Evolutionary conservation across 1,140 invertebrate genomes (phyloP).

Genomic region (Geopemphigus sp.): DNA sequence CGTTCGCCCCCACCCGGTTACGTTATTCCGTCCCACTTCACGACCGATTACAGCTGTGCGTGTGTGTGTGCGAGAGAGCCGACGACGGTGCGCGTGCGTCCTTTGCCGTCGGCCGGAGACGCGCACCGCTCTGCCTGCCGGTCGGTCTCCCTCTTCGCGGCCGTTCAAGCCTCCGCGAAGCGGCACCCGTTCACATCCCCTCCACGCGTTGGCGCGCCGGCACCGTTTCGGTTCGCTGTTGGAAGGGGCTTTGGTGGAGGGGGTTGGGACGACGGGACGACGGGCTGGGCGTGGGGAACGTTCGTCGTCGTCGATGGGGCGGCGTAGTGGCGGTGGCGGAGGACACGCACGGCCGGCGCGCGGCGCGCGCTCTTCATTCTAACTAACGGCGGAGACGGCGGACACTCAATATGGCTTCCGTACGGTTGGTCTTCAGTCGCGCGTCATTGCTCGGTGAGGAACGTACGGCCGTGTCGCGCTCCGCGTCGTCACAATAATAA

Average conservation of each 20-base stretch:
- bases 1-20: background rate
- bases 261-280: too few species aligned
- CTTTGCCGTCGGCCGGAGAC: background rate
- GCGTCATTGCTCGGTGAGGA: constrained; percentile 14
- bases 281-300: too few species aligned
- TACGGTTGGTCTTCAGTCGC: constrained; percentile 40
- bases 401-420: constrained; percentile 47
- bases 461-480: background rate
- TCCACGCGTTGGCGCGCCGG: background rate
- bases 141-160: background rate
- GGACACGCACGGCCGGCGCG: constrained; percentile 22
- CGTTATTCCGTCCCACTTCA: constrained; percentile 47
- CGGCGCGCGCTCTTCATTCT: constrained; percentile 23
- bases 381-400: constrained; percentile 23
- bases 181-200: background rate
- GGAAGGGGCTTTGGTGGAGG: too few species aligned
- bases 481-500: too few species aligned
- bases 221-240: background rate
- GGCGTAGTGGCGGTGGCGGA: background rate
- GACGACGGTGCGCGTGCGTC: too few species aligned
- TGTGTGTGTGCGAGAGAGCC: constrained; percentile 15
- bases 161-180: too few species aligned
- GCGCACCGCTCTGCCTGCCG: background rate
- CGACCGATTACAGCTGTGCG: constrained; percentile 43
- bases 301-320: too few species aligned